A percentile compares a stretch with the other conserved stretches of the same genome.
Conservation (phyloP, 2,888 invertebrate species). For the Hirtodrosophila confusa region DNA sequence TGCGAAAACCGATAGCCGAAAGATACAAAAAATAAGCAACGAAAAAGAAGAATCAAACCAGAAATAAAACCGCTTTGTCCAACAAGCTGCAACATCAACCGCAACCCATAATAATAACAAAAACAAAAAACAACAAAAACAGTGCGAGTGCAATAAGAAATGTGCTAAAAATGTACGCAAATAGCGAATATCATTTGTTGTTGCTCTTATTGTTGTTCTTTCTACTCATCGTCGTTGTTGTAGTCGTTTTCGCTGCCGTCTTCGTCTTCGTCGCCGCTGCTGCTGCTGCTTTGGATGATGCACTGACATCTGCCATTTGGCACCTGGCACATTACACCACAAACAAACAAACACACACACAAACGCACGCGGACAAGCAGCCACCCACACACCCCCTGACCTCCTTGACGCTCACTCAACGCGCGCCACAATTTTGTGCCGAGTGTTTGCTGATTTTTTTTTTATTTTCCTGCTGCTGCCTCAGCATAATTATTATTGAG, state of each 20-base stretch:
- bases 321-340: slow-evolving; percentile 58
- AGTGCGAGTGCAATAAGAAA: slow-evolving; percentile 62
- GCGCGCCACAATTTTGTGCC: slow-evolving; percentile 31
- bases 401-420: slow-evolving; percentile 4
- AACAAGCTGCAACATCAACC: slow-evolving; percentile 20
- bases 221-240: slow-evolving; percentile 14
- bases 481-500: slow-evolving; percentile 76
- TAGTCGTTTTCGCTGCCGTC: slow-evolving; percentile 6
- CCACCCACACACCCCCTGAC: slow-evolving; percentile 1
- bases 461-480: slow-evolving; percentile 28
- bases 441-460: slow-evolving; percentile 15
- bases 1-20: slow-evolving; percentile 15
- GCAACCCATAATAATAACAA: slow-evolving; percentile 10
- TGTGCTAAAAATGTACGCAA: slow-evolving; percentile 78
- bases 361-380: neutral
- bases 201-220: slow-evolving; percentile 23
- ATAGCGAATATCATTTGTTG: slow-evolving; percentile 45
- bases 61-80: slow-evolving; percentile 11
- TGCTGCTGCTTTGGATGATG: slow-evolving; percentile 54
- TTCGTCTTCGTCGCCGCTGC: slow-evolving; percentile 6
- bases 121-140: slow-evolving; percentile 18
- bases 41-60: neutral
- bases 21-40: slow-evolving; percentile 1
- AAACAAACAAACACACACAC: slow-evolving; percentile 5
- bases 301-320: slow-evolving; percentile 65